A percentile compares a stretch with the other conserved stretches of the same genome.
Evolutionary conservation across 2,888 invertebrate species (phyloP).

Genomic region (Agrilus mali): DNA sequence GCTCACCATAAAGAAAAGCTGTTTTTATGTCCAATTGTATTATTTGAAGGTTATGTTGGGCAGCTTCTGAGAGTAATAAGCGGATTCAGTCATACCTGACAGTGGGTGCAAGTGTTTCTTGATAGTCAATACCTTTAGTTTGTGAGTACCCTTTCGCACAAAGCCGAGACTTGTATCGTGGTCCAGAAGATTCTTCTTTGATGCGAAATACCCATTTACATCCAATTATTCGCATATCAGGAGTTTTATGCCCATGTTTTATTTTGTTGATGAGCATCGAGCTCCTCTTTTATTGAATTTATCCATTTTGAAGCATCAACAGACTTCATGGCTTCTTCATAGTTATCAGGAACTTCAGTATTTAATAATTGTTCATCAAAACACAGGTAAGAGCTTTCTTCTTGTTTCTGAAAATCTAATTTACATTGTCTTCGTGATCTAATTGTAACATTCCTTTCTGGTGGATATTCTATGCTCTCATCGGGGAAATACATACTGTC

Average conservation of each 20-base stretch:
- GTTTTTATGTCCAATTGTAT: slow-evolving; percentile 7
- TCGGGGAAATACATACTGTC: too few species aligned
- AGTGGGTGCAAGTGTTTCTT: slow-evolving; percentile 2
- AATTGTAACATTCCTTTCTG: too few species aligned
- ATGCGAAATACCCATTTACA: slow-evolving; percentile 7
- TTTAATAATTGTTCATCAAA: too few species aligned
- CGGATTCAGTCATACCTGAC: slow-evolving; percentile 5
- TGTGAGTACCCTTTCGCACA: slow-evolving; percentile 12
- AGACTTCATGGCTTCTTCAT: too few species aligned
- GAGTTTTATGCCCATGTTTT: slow-evolving; percentile 8
- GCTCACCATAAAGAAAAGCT: slow-evolving; percentile 7
- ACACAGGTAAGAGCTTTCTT: too few species aligned
- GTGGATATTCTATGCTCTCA: too few species aligned
- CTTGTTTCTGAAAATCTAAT: too few species aligned
- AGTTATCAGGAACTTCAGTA: too few species aligned
- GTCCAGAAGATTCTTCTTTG: not conserved
- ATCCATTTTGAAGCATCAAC: not conserved
- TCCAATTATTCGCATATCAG: slow-evolving; percentile 6
- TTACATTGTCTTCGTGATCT: too few species aligned
- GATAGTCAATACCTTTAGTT: slow-evolving; percentile 4
- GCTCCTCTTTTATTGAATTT: slow-evolving; percentile 1
- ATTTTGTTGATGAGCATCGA: slow-evolving; percentile 1
- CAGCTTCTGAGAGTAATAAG: slow-evolving; percentile 1
- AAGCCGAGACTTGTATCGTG: slow-evolving; percentile 12
- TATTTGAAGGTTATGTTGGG: slow-evolving; percentile 1